phyloP scores from a whole-genome alignment of 2,113 vertebrate genomes.

The Tinamus guttatus region DNA sequence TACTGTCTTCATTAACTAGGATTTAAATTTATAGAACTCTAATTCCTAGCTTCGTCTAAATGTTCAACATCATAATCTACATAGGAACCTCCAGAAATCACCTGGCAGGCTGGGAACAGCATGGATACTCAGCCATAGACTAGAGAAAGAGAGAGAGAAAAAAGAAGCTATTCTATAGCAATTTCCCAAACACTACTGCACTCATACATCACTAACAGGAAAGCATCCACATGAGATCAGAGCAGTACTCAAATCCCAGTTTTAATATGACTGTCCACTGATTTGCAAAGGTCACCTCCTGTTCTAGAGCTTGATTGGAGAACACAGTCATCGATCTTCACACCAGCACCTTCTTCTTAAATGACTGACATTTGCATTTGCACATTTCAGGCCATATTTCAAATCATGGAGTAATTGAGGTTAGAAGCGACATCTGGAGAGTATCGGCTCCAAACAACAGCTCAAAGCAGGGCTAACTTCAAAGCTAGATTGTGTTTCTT shows the following conservation, averaged over 20 bases:
- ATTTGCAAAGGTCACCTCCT: background rate
- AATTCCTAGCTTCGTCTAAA: background rate
- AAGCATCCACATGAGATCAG: accelerated
- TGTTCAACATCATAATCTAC: background rate
- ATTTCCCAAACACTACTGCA: accelerated
- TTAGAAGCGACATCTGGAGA: background rate
- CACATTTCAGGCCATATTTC: accelerated
- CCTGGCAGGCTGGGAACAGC: background rate
- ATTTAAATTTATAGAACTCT: background rate
- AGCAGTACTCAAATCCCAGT: background rate
- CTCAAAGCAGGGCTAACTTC: background rate
- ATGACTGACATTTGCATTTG: background rate
- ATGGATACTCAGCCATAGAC: background rate
- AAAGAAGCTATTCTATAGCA: background rate
- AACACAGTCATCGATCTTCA: background rate
- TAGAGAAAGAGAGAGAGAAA: background rate
- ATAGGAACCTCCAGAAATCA: background rate
- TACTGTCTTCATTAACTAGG: background rate
- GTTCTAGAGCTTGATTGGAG: background rate
- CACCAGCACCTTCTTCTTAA: accelerated
- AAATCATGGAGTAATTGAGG: background rate
- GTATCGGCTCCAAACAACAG: background rate
- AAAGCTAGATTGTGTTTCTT: background rate
- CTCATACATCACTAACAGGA: accelerated
- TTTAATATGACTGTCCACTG: background rate